phyloP scores from a whole-genome alignment of 2,113 vertebrate genomes.

The Macheiramphus alcinus region DNA sequence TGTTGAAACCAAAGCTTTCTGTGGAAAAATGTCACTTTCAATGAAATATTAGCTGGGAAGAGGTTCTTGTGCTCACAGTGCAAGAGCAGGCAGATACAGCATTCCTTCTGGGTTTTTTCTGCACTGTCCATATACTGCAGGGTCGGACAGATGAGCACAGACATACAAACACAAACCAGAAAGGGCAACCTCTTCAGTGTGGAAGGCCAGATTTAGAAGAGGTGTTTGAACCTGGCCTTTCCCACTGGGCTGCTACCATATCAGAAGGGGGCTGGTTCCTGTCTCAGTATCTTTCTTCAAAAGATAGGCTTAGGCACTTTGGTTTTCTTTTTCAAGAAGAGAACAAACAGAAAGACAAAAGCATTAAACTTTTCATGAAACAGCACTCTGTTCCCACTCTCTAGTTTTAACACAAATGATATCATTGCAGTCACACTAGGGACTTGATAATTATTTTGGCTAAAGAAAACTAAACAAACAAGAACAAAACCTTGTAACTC shows the following conservation, averaged over 20 bases:
- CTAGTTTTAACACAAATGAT: not conserved
- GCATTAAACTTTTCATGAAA: not conserved
- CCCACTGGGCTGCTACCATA: not conserved
- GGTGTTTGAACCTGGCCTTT: not conserved
- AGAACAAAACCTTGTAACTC: not conserved
- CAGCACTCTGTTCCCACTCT: not conserved
- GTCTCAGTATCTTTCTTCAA: not conserved
- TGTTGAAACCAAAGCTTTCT: slow-evolving; percentile 13
- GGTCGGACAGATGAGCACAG: not conserved
- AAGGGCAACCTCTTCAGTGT: not conserved
- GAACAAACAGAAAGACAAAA: not conserved
- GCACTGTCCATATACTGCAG: not conserved
- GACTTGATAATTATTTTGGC: slow-evolving; percentile 6
- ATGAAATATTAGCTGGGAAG: not conserved
- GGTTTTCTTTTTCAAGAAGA: not conserved
- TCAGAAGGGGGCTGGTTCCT: not conserved
- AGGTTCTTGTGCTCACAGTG: not conserved
- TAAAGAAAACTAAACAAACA: not conserved
- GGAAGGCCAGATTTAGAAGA: not conserved
- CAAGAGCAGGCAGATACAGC: not conserved
- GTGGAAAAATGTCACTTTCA: not conserved
- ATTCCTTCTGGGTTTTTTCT: not conserved
- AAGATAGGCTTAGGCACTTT: not conserved
- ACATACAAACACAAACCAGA: not conserved
- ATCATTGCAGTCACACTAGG: not conserved